Evolutionary conservation across 2,888 invertebrate genomes (phyloP).

Genomic region (Julus scandinavius): DNA sequence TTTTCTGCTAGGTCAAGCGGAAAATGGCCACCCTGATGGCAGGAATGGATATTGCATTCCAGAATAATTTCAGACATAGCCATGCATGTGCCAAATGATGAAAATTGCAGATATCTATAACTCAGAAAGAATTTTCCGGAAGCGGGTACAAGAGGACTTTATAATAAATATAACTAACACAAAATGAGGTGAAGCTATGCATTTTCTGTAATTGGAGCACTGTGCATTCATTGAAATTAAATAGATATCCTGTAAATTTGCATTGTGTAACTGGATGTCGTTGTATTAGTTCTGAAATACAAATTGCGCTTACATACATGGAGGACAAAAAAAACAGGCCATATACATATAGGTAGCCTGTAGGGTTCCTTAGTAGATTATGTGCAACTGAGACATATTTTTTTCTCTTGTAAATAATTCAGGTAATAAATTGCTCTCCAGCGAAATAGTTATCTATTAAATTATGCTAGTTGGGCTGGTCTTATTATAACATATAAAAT

Average conservation of each 20-base stretch:
- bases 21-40: background rate
- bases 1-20: background rate
- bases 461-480: background rate
- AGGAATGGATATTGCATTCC: conserved; percentile 10
- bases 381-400: conserved; percentile 5
- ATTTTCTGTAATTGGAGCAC: background rate
- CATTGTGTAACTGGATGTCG: background rate
- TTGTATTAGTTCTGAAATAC: background rate
- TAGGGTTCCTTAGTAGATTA: background rate
- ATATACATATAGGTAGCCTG: background rate
- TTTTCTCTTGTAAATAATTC: background rate
- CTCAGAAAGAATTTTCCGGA: background rate
- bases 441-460: background rate
- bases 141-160: background rate
- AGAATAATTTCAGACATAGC: background rate
- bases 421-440: background rate
- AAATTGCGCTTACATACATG: background rate
- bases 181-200: background rate
- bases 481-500: background rate
- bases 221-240: background rate
- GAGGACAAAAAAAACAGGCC: background rate
- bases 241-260: background rate
- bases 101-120: too few relatives aligned
- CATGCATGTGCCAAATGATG: too few relatives aligned
- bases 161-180: background rate